These are phyloP conservation scores for Notolepis coatsorum DNA, from an alignment of 2,797 vertebrate species.

Conservation along the genomic window DNA sequence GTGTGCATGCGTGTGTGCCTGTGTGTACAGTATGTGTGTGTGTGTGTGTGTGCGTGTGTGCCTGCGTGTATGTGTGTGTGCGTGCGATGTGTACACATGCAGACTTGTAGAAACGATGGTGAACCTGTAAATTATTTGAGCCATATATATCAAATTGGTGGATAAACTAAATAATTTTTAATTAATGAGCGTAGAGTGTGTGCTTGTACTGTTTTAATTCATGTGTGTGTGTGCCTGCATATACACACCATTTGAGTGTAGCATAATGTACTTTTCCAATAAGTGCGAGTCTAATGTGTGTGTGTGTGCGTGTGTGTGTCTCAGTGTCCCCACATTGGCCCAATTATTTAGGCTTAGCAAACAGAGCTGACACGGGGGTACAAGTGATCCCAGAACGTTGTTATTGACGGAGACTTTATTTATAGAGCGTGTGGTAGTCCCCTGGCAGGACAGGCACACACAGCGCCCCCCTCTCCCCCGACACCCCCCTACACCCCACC, in stretches of 20 bases:
- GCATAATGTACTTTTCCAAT: too few species aligned
- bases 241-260: constrained; percentile 31
- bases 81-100: too few species aligned
- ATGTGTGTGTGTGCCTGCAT: constrained; percentile 12
- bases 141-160: too few species aligned
- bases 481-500: too few species aligned
- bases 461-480: constrained; percentile 18
- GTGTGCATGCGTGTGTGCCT: neutral
- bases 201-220: constrained; percentile 37
- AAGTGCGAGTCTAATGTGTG: constrained; percentile 6
- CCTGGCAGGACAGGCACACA: constrained; percentile 38
- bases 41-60: neutral
- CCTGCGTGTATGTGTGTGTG: too few species aligned
- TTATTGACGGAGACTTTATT: constrained; percentile 76
- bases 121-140: too few species aligned
- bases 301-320: neutral
- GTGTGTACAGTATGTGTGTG: constrained; percentile 1
- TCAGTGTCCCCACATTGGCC: constrained; percentile 18
- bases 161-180: too few species aligned
- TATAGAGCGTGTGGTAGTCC: constrained; percentile 74
- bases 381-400: constrained; percentile 70
- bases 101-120: too few species aligned
- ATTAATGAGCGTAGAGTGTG: constrained; percentile 46
- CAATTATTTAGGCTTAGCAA: constrained; percentile 61
- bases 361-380: constrained; percentile 65